Evolutionary conservation across 2,113 vertebrate species (phyloP), one percentile per base, ranked within the genome.

Genomic region (Psettodes erumei): DNA sequence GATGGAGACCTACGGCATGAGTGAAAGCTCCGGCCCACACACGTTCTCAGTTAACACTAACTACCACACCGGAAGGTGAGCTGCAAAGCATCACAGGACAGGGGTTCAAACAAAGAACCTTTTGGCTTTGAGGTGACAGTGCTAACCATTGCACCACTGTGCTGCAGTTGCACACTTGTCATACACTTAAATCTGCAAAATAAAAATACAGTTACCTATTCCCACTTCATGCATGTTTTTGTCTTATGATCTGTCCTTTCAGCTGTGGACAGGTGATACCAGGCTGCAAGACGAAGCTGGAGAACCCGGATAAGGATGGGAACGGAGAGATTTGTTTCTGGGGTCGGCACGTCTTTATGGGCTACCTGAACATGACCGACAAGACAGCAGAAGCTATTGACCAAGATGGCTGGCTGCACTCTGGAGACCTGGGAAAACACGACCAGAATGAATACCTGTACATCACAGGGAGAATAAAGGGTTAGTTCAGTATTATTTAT

Each of bases 381-480:
- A 92, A 93, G 85, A 95, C 92, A 0, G 8, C 55, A 0, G 93
- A 94, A 59, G 89, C 94, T 1, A 43, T 96, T 3, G 94, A 95
- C 63, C 37, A 86, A 8, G 87, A 93, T 0, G 94, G 95, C 25
- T 95, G 94, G 94, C 91, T 95, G 30, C 94, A 92, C 83, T 94
- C 95, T 16, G 94, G 95, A 78, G 95, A 95, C 47, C 79, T 95
- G 62, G 95, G 93, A 13, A 90, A 68, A 80, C 60, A 87, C 1
- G 92, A 94, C 42, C 5, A 76, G 16, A 18, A 86, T 0, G 63
- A 83, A 32, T 94, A 93, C 82, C 84, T 95, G 33, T 95, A 82
- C 90, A 94, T 95, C 75, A 95, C 95, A 13, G 95, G 95, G 60
- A 92, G 95, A 56, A 95, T 95, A 70, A 95, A 95, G 67, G 94